phyloP scores from a whole-genome alignment of 2,888 invertebrate species.

The Ceraclea dissimilis region DNA sequence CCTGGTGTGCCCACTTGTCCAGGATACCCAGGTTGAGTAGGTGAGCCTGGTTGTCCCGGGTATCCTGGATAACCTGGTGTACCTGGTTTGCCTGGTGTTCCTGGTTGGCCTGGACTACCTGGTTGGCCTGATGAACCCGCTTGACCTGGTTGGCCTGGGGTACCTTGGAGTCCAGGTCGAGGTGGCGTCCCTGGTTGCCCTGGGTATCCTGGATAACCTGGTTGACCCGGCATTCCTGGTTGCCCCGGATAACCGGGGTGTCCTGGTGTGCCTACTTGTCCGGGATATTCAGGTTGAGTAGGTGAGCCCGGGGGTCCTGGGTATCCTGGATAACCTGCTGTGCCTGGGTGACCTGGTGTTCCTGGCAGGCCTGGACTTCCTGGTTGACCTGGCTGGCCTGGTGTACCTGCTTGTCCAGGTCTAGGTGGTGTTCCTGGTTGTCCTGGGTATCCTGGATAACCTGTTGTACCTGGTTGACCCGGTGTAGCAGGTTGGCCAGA shows the following conservation, averaged over 20 bases:
- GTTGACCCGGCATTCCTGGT: slow-evolving; percentile 30
- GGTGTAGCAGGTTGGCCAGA: slow-evolving; percentile 35
- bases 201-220: slow-evolving; percentile 35
- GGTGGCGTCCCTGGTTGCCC: slow-evolving; percentile 15
- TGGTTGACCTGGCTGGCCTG: slow-evolving; percentile 6
- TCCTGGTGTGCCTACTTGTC: slow-evolving; percentile 12
- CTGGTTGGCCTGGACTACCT: slow-evolving; percentile 27
- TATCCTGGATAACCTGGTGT: slow-evolving; percentile 10
- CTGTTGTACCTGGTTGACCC: slow-evolving; percentile 16
- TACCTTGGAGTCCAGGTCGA: slow-evolving; percentile 19
- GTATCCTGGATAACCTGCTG: slow-evolving; percentile 15
- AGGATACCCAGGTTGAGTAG: slow-evolving; percentile 25
- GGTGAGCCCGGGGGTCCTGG: slow-evolving; percentile 23
- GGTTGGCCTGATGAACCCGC: slow-evolving; percentile 31
- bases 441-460: slow-evolving; percentile 9
- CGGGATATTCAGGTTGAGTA: slow-evolving; percentile 19
- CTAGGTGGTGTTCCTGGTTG: slow-evolving; percentile 14
- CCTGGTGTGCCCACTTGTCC: not conserved
- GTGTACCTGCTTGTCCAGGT: slow-evolving; percentile 12
- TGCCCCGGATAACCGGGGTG: slow-evolving; percentile 22
- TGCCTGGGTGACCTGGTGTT: slow-evolving; percentile 20
- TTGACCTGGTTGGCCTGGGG: slow-evolving; percentile 23
- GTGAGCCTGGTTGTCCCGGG: slow-evolving; percentile 18
- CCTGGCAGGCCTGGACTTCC: slow-evolving; percentile 5
- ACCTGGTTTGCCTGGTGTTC: slow-evolving; percentile 10